Base-by-base conservation (phyloP, 1,140 invertebrate genomes). In the Dreissena polymorpha region DNA sequence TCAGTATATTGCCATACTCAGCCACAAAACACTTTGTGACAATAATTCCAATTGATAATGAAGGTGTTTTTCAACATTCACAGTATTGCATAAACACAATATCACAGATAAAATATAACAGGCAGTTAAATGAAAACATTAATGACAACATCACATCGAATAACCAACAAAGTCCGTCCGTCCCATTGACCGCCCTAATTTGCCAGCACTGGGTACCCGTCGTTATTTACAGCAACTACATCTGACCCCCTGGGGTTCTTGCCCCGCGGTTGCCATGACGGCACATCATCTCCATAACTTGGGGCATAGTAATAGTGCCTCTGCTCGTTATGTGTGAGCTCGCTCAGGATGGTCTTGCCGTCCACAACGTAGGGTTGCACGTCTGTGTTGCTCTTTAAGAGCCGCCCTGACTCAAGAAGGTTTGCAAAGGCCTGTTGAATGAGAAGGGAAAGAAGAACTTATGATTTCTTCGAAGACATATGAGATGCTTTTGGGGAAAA, bases 241-340 rank as follows among this genome's bases (percentile, higher is more conserved):
- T 89, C 86, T 50, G 88, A 86, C 23, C 89, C 88, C 25, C 86
- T 64, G 25, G 85, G 85, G 71, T 90, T 88, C 25, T 86, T 80
- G 75, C 89, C 90, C 60, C 87, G 82, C 55, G 86, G 87, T 57
- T 91, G 89, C 89, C 90, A 90, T 39, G 69, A 73, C 10, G 91
- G 91, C 0, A 91, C 89, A 79, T 92, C 88, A 77, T 90, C 90
- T 27, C 92, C 92, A 74, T 91, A 91, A 39, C 87, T 90, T 3
- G 92, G 92, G 55, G 91, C 91, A 85, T 89, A 92, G 85, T 92
- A 93, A 78, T 91, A 93, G 85, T 91, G 90, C 25, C 89, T 89
- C 13, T 83, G 80, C 18, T 91, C 86, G 27, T 84, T 77, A 78
- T 89, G 81, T 55, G 84, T 89, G 3, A 90, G 77, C 83, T 92